Evolutionary conservation across 2,797 vertebrate species (phyloP), one percentile per base, ranked within the genome.

Genomic region (Myotis daubentonii): DNA sequence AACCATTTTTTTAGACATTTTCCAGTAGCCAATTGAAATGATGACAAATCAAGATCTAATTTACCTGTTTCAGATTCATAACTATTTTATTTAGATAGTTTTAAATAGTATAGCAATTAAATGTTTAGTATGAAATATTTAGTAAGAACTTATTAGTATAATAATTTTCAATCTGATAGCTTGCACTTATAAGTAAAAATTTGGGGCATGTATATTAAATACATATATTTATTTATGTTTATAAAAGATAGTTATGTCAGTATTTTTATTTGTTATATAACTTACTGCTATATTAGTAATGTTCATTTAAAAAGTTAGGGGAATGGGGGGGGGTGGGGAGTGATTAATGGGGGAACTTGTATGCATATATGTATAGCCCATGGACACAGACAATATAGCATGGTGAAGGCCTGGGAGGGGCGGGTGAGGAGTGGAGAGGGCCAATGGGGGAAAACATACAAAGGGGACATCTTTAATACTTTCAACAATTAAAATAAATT

Each of bases 11-110:
- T 84, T 33, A 81, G 38, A 71, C 23, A 79, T 47, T 85, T 55
- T 93, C 76, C 36, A 85, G 28, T 70, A 36, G 22, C n/a, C 68
- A 33, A 66, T 75, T 91, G 10, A 94, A 95, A 89, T 72, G 15
- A 72, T 47, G 47, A 87, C 15, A 95, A 71, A n/a, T 81, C 25
- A 62, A 36, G 17, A 85, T 65, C 9, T 92, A n/a, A 91, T 23
- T 87, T 83, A 15, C 1, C 8, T 51, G 2, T 91, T 89, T 20
- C 22, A 65, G 25, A 44, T 71, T 87, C n/a, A 49, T 47, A 91
- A 66, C 7, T 10, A 86, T 79, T 87, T 87, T 19, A 68, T 87
- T 87, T n/a, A 80, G 28, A 38, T 8, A 30, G 5, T 60, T 81
- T 62, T 49, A 65, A 16, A n/a, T 78, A 82, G 38, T 79, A 19